Percentiles rank a stretch among this genome's conserved stretches.
These are phyloP conservation scores for Lutraria rhynchaena DNA, from an alignment of 1,140 invertebrate genomes.

Conservation along the genomic window DNA sequence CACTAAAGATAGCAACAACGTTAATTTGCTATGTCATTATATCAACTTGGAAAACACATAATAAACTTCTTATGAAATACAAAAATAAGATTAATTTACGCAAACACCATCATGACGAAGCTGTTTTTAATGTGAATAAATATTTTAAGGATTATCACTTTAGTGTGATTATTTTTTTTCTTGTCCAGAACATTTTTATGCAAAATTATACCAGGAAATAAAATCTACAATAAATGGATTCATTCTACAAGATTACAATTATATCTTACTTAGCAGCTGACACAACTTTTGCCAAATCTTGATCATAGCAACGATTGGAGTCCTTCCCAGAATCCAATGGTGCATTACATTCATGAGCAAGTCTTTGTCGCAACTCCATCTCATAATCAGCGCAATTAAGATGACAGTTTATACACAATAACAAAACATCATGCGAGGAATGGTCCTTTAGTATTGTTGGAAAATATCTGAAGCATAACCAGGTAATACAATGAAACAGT, in stretches of 20 bases:
- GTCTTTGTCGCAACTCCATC: slow-evolving; percentile 84
- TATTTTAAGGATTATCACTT: neutral
- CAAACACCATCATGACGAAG: too few species aligned
- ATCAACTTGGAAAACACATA: too few species aligned
- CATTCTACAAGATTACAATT: too few species aligned
- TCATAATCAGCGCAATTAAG: slow-evolving; percentile 88
- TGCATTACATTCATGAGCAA: slow-evolving; percentile 87
- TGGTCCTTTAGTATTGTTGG: slow-evolving; percentile 92
- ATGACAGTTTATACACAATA: slow-evolving; percentile 90
- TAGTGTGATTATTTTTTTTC: too few species aligned
- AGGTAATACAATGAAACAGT: neutral
- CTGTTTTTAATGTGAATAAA: too few species aligned
- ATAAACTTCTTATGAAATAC: too few species aligned
- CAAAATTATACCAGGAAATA: too few species aligned
- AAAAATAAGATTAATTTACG: too few species aligned
- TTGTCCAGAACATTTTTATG: too few species aligned
- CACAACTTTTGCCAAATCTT: slow-evolving; percentile 84
- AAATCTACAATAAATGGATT: too few species aligned
- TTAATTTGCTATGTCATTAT: too few species aligned
- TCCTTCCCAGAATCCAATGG: slow-evolving; percentile 83
- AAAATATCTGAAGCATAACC: slow-evolving; percentile 84
- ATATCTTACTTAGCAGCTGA: slow-evolving; percentile 84
- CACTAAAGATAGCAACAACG: too few species aligned
- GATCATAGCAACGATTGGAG: slow-evolving; percentile 76
- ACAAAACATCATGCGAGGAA: slow-evolving; percentile 91